phyloP scores from a whole-genome alignment of 2,113 vertebrate genomes.

The Thalassarche chlororhynchos region DNA sequence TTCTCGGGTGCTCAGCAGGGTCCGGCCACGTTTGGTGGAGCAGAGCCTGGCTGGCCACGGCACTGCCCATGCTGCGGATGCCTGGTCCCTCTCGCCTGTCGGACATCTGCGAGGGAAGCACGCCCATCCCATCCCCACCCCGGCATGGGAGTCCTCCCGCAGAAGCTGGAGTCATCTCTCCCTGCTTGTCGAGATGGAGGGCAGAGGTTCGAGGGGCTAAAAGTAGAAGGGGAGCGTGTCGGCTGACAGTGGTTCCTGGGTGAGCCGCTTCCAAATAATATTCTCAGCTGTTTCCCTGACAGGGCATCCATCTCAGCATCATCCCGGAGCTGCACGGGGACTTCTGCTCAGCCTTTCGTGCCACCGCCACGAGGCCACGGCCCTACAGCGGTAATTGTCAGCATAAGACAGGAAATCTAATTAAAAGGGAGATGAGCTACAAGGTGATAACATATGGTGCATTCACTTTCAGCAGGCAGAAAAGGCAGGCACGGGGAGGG shows the following conservation, averaged over 20 bases:
- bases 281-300: background rate
- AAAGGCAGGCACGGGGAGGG: background rate
- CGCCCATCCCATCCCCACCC: background rate
- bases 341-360: rapidly evolving
- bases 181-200: background rate
- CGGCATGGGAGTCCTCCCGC: rapidly evolving
- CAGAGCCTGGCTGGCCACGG: background rate
- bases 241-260: background rate
- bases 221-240: background rate
- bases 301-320: background rate
- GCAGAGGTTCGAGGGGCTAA: background rate
- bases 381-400: background rate
- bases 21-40: background rate
- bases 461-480: background rate
- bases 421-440: background rate
- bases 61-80: background rate
- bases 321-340: rapidly evolving
- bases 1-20: rapidly evolving
- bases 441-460: background rate
- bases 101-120: background rate
- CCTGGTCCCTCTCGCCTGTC: background rate
- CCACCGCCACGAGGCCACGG: rapidly evolving
- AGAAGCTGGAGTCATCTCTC: background rate
- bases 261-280: background rate
- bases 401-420: background rate